Base-by-base conservation (phyloP, 2,797 vertebrate species). In the Epinephelus coioides region DNA sequence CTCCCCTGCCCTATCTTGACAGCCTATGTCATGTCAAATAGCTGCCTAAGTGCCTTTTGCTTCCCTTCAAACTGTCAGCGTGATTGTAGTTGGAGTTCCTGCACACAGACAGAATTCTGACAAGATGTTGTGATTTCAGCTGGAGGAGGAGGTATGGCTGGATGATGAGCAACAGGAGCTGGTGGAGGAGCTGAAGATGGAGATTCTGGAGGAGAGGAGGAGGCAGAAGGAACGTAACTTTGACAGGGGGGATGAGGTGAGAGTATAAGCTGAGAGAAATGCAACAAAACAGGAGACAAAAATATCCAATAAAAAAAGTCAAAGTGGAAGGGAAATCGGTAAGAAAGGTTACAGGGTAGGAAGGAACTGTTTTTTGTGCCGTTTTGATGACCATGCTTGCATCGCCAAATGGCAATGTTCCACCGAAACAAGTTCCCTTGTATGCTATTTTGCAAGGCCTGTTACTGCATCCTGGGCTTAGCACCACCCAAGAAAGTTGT, bases 91-190 rank as follows among this genome's bases (percentile, higher is more conserved):
- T 88, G 46, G 61, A 77, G 75, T 51, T 70, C 49, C 44, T 46
- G 47, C 56, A 63, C 55, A 63, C 67, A 46, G 40, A 34, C 44
- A 49, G 27, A 3, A 76, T 76, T 86, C 78, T 91, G 86, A 94
- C 78, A 75, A 79, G 81, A 73, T 74, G 60, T 81, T 92, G 60
- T 87, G 91, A 91, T 92, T 96, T 81, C 93, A 99, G 98, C 91
- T 98, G 90, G 97, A 98, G 85, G 97, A 98, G 88, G 98, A 98
- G 87, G 95, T 94, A 69, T 99, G 98, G 98, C 92, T 99, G 87
- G 97, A 98, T 92, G 98, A 98, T 86, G 98, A 99, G 93, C 97
- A 97, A 80, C 97, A 96, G 80, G 97, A 97, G 87, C 96, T 97
- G 73, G 95, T 98, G 81, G 97, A 98, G 84, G 97, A 98, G 90